Conservation (phyloP, 2,113 vertebrate genomes). For the Trematocara unimaculatum region DNA sequence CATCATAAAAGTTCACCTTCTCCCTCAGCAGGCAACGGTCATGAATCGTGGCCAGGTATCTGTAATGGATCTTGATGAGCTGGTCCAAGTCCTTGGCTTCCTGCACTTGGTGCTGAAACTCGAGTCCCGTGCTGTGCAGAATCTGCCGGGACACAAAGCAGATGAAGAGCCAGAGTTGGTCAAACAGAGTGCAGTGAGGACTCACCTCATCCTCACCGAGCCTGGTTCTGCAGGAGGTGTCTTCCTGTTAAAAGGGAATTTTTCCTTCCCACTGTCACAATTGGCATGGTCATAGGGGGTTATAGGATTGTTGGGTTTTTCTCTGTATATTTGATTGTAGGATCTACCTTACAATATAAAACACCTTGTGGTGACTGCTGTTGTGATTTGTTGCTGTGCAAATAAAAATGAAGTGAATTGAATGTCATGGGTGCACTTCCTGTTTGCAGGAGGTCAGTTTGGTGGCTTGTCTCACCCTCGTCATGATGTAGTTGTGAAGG, state of each 20-base stretch:
- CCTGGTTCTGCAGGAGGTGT: accelerated
- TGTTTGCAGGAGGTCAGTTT: background rate
- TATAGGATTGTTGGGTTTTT: background rate
- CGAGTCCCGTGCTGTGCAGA: slow-evolving; percentile 94
- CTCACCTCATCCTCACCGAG: background rate
- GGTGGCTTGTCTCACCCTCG: slow-evolving; percentile 75
- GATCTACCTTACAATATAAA: background rate
- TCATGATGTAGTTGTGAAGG: slow-evolving; percentile 98
- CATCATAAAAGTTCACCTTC: slow-evolving; percentile 75
- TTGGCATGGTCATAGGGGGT: background rate
- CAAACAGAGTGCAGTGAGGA: background rate
- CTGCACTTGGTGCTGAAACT: slow-evolving; percentile 97
- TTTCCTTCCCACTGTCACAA: background rate
- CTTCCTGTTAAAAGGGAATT: background rate
- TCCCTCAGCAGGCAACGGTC: slow-evolving; percentile 93
- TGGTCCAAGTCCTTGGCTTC: slow-evolving; percentile 98
- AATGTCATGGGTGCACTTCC: background rate
- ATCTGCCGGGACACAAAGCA: slow-evolving; percentile 72
- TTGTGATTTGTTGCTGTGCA: background rate
- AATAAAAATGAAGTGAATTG: background rate
- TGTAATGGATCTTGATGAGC: slow-evolving; percentile 96
- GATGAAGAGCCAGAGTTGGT: background rate
- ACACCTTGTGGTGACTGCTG: background rate
- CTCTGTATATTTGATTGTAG: background rate
- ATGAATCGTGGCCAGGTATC: slow-evolving; percentile 94